A percentile compares a stretch with the other conserved stretches of the same genome.
These are phyloP conservation scores for Carterocephalus palaemon DNA, from an alignment of 2,888 invertebrate species.

Conservation along the genomic window DNA sequence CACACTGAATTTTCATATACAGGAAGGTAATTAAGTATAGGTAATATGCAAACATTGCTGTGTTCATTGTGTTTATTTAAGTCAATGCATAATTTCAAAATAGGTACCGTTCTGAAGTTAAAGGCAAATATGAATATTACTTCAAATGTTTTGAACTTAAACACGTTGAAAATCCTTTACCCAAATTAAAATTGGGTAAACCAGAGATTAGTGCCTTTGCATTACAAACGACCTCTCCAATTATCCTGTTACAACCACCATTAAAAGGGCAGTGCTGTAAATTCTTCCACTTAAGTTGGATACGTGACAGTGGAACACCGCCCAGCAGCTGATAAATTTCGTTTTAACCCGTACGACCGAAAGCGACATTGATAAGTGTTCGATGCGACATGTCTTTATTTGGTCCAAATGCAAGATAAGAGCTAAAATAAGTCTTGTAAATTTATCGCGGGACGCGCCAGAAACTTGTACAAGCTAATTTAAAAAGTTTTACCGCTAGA, in stretches of 20 bases:
- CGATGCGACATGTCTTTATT: constrained; percentile 35
- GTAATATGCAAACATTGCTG: no score
- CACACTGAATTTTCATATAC: no score
- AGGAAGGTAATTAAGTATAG: no score
- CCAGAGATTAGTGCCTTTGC: not conserved
- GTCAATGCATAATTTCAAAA: not conserved
- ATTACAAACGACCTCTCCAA: not conserved
- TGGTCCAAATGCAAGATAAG: constrained; percentile 47
- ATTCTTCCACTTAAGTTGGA: constrained; percentile 60
- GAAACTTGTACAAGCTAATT: constrained; percentile 22
- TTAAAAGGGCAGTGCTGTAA: constrained; percentile 53
- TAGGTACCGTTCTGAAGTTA: no score
- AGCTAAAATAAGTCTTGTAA: constrained; percentile 46
- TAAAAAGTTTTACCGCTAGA: not conserved
- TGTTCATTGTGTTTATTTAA: constrained; percentile 1
- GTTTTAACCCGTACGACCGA: constrained; percentile 52
- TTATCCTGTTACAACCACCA: constrained; percentile 32
- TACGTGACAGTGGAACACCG: constrained; percentile 54
- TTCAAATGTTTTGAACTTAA: not conserved
- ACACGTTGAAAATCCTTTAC: not conserved
- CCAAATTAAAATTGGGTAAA: not conserved
- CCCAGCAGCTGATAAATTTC: constrained; percentile 53
- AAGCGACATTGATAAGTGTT: constrained; percentile 39
- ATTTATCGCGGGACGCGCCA: constrained; percentile 30
- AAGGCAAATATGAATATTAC: no score